A percentile compares a stretch with the other conserved stretches of the same genome.
phyloP scores from a whole-genome alignment of 2,888 invertebrate species.

The Diarsia brunnea region DNA sequence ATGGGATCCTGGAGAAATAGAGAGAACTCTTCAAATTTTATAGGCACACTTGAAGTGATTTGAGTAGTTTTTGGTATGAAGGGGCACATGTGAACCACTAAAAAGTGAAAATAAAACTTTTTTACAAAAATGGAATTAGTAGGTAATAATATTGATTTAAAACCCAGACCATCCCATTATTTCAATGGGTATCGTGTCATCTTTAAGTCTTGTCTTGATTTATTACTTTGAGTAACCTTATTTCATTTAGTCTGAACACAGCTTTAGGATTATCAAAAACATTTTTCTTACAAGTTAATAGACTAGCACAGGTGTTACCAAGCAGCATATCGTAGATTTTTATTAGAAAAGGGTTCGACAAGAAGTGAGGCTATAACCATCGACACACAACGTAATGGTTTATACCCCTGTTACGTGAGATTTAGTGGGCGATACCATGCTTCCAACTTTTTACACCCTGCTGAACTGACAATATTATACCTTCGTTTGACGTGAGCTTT shows the following conservation, averaged over 20 bases:
- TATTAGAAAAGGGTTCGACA: conserved; percentile 74
- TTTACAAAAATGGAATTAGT: too few species aligned
- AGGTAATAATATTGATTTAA: too few species aligned
- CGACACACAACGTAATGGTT: conserved; percentile 65
- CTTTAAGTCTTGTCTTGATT: too few species aligned
- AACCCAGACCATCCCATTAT: too few species aligned
- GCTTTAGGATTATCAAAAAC: conserved; percentile 16
- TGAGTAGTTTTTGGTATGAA: too few species aligned
- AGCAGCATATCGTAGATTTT: conserved; percentile 71
- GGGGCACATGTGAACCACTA: too few species aligned
- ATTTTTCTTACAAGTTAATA: conserved; percentile 40
- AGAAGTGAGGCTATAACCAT: conserved; percentile 69
- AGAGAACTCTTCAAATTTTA: too few species aligned
- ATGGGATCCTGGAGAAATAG: too few species aligned
- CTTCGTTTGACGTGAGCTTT: neutral
- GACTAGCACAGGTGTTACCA: conserved; percentile 69
- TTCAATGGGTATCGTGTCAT: too few species aligned
- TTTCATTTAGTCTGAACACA: conserved; percentile 17
- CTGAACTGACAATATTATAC: neutral
- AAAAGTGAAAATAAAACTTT: too few species aligned
- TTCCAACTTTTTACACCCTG: conserved; percentile 8
- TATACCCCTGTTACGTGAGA: conserved; percentile 55
- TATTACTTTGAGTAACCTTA: too few species aligned
- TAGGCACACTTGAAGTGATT: too few species aligned
- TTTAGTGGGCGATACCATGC: conserved; percentile 53